Percentiles rank a stretch among this genome's conserved stretches.
Evolutionary conservation across 2,888 invertebrate genomes (phyloP).

Genomic region (Limnephilus lunatus): DNA sequence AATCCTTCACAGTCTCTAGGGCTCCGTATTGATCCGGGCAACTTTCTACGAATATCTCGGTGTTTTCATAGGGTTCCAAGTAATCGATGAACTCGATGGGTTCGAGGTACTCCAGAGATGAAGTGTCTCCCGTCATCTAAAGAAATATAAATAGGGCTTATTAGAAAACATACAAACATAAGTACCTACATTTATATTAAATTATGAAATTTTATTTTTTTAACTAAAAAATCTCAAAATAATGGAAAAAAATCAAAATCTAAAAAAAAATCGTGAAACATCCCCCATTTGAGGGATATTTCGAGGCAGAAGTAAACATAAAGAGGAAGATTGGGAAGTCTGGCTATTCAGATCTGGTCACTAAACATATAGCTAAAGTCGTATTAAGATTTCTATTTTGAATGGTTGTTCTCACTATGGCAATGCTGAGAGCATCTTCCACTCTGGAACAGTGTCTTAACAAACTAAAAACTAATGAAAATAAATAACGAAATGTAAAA

Average conservation of each 20-base stretch:
- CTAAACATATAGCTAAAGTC: not conserved
- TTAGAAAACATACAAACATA: not conserved
- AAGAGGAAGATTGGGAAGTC: not conserved
- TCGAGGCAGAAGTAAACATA: not conserved
- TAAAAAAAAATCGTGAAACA: not conserved
- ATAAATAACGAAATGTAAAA: not conserved
- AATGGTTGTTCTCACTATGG: not conserved
- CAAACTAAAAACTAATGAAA: not conserved
- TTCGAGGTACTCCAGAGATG: conserved; percentile 19
- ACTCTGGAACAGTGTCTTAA: not conserved
- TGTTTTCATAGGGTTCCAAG: conserved; percentile 36
- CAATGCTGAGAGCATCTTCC: not conserved
- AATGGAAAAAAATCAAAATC: not conserved
- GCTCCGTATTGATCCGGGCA: conserved; percentile 40
- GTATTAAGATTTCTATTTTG: not conserved
- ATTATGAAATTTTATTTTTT: not conserved
- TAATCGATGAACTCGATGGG: conserved; percentile 42
- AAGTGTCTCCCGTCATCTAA: conserved; percentile 56
- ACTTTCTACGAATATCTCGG: conserved; percentile 36
- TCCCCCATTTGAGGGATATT: not conserved
- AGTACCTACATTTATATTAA: no score
- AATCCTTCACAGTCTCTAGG: conserved; percentile 31
- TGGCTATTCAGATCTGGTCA: not conserved
- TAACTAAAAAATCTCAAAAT: not conserved
- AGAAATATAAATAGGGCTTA: not conserved